These are phyloP conservation scores for Sapayoa aenigma DNA, from an alignment of 2,113 vertebrate species.

Conservation along the genomic window DNA sequence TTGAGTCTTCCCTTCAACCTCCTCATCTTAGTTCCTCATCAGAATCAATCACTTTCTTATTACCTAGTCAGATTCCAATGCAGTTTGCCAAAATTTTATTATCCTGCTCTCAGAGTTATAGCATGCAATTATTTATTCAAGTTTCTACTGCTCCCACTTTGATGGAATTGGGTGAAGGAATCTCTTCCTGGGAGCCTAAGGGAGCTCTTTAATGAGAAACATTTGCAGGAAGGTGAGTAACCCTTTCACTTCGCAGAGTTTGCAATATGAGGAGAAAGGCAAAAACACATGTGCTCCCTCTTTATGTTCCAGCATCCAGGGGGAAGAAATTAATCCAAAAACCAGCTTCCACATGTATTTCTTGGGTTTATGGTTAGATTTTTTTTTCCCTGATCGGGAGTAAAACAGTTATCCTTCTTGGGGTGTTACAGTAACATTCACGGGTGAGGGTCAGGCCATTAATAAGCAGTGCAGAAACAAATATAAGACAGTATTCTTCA, in stretches of 20 bases:
- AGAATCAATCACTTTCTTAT: constrained; percentile 43
- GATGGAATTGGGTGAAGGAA: constrained; percentile 30
- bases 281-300: constrained; percentile 23
- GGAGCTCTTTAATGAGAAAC: constrained; percentile 48
- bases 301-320: background rate
- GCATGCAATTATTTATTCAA: constrained; percentile 20
- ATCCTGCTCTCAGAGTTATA: background rate
- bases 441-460: background rate
- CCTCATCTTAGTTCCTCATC: background rate
- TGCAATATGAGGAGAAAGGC: constrained; percentile 10
- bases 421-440: background rate
- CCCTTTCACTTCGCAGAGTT: background rate
- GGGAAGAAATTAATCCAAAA: constrained; percentile 38
- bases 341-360: background rate
- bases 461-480: background rate
- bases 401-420: background rate
- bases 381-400: background rate
- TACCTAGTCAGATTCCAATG: background rate
- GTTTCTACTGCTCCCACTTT: constrained; percentile 28
- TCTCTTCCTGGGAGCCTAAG: constrained; percentile 31
- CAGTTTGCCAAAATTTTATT: constrained; percentile 34
- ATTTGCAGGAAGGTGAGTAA: constrained; percentile 39
- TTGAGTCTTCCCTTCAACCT: background rate
- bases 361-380: background rate
- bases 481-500: background rate